phyloP scores from a whole-genome alignment of 1,140 invertebrate genomes.

The Forficula auricularia region DNA sequence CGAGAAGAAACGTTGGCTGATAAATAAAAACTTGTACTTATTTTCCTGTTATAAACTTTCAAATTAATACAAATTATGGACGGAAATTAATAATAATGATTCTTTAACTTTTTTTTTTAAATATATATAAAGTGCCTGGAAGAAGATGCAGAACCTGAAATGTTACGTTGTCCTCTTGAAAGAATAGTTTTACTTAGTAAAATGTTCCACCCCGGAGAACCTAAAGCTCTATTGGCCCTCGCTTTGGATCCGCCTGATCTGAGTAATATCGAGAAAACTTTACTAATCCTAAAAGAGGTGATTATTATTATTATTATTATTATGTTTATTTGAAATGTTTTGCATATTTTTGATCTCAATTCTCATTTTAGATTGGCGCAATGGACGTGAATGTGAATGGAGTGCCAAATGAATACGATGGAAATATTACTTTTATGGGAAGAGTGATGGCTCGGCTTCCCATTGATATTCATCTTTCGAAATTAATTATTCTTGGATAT shows the following conservation, averaged over 20 bases:
- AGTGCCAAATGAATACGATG: conserved; percentile 37
- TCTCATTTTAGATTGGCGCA: background rate
- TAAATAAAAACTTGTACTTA: no score
- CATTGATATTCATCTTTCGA: conserved; percentile 61
- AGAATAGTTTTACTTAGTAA: conserved; percentile 72
- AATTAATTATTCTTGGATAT: conserved; percentile 74
- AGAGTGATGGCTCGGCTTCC: conserved; percentile 65
- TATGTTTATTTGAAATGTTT: no score
- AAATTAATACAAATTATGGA: no score
- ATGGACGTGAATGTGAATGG: background rate
- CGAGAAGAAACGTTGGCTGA: no score
- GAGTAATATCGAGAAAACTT: conserved; percentile 57
- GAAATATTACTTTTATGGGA: conserved; percentile 80
- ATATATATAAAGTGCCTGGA: conserved; percentile 17
- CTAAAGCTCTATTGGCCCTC: conserved; percentile 59
- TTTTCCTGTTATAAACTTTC: no score
- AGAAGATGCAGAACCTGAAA: conserved; percentile 51
- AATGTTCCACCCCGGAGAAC: conserved; percentile 64
- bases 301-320: no score
- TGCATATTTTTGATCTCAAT: conserved; percentile 5
- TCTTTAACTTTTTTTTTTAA: background rate
- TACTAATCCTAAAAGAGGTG: conserved; percentile 74
- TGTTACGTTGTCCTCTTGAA: conserved; percentile 63
- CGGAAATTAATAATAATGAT: background rate
- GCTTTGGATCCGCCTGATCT: conserved; percentile 77